Base-by-base conservation (phyloP, 1,140 invertebrate species). In the Gonatopus flavifemur region DNA sequence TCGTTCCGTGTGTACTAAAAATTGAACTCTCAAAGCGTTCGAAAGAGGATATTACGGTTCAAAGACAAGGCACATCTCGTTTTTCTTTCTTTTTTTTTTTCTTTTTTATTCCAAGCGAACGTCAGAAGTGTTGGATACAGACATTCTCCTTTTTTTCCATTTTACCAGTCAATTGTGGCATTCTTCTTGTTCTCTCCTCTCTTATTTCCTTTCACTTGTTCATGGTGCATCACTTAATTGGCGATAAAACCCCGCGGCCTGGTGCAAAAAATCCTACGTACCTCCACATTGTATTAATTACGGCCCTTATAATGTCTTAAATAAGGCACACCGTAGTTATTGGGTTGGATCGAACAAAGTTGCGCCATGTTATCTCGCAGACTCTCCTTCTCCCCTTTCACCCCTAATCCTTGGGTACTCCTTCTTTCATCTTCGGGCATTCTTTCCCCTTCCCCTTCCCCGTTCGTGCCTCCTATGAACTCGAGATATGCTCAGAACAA, bases 281-380 rank as follows among this genome's bases (percentile, higher is more conserved):
- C 68, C 70, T 62, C 63, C 51, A 76, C 72, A 74, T 74, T 76
- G 69, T 74, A 74, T 74, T 76, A 74, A 76, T 74, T 76, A 72
- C 66, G 62, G 62, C 62, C 64, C 62, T 70, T 69, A 69, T 72
- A 72, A 72, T 72, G 57, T 60, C 59, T 70, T 67, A 70, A 74
- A 72, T 73, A 69, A 72, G 63, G 65, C 65, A 59, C 61, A 65
- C 61, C 57, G 62, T 72, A 70, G 68, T 70, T 72, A 72, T 68
- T n/a, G 69, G 65, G 69, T 68, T 69, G 61, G 63, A n/a, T 46
- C 66, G 63, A 66, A 56, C 57, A 57, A 56, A 58, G 62, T 67
- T 67, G 66, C 64, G 57, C 62, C 54, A 66, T 70, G 66, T 70
- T 71, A 68, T 70, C 69, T 71, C 52, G 53, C 59, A 66, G 59